Percentiles rank a stretch among this genome's conserved stretches.
These are phyloP conservation scores for Pempheris klunzingeri DNA, from an alignment of 2,797 vertebrate species.

Conservation along the genomic window DNA sequence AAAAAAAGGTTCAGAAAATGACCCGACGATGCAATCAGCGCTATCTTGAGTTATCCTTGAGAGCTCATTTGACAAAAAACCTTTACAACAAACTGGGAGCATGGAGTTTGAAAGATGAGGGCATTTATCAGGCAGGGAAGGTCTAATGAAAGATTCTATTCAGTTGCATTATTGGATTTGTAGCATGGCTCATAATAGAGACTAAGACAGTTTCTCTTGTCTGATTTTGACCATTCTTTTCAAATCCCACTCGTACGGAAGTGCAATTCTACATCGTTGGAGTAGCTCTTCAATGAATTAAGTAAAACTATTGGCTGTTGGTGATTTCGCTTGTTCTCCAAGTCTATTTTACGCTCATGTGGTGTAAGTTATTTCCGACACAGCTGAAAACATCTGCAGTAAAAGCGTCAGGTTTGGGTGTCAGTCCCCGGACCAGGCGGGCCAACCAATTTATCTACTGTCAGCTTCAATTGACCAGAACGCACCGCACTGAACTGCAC, in stretches of 20 bases:
- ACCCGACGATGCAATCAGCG: neutral
- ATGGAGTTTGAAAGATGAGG: neutral
- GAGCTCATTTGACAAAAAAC: neutral
- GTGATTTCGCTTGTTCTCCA: constrained; percentile 1
- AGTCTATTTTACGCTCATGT: neutral
- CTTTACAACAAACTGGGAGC: neutral
- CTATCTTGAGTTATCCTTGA: no score
- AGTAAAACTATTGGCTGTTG: neutral
- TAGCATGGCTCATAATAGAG: neutral
- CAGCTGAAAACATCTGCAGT: constrained; percentile 31
- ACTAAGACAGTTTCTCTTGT: neutral
- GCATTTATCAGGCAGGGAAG: neutral
- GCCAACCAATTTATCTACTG: constrained; percentile 59
- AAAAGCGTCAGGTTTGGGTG: constrained; percentile 29
- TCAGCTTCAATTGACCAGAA: constrained; percentile 54
- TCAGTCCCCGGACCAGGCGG: constrained; percentile 28
- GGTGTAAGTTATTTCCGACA: constrained; percentile 25
- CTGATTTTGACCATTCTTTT: neutral
- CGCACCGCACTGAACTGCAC: constrained; percentile 21
- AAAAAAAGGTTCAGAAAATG: neutral
- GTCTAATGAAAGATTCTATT: neutral
- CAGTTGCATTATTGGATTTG: neutral
- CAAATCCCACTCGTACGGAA: neutral
- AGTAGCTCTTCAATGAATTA: neutral
- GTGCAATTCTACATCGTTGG: neutral